Conservation (phyloP, 2,113 vertebrate genomes). For the Daphoenositta chrysoptera region DNA sequence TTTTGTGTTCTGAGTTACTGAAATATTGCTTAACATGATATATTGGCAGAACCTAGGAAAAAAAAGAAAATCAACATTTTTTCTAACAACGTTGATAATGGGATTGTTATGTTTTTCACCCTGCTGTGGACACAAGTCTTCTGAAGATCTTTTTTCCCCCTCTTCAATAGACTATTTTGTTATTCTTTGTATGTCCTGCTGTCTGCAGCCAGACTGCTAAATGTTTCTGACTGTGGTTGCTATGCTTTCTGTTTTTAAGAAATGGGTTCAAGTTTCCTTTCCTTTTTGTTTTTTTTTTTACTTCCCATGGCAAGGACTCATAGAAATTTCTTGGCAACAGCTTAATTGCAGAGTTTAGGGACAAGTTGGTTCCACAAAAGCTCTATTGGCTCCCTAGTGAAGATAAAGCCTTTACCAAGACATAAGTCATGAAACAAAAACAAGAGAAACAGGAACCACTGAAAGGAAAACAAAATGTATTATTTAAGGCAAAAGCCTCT, state of each 20-base stretch:
- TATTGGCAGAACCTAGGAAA: background rate
- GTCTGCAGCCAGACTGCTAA: slow-evolving; percentile 57
- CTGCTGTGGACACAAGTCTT: slow-evolving; percentile 47
- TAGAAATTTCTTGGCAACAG: slow-evolving; percentile 67
- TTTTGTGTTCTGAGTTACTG: background rate
- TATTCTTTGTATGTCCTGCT: slow-evolving; percentile 51
- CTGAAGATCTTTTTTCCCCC: background rate
- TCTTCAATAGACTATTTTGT: slow-evolving; percentile 52
- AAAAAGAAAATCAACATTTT: background rate
- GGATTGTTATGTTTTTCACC: slow-evolving; percentile 1
- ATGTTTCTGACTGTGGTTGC: slow-evolving; percentile 57
- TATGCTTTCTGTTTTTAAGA: slow-evolving; percentile 60
- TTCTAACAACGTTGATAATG: background rate
- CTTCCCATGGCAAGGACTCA: slow-evolving; percentile 57
- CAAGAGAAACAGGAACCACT: background rate
- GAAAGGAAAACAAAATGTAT: background rate
- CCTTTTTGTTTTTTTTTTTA: background rate
- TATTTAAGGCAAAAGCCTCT: background rate
- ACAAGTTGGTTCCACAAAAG: slow-evolving; percentile 42
- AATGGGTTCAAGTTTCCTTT: slow-evolving; percentile 26
- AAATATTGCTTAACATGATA: background rate
- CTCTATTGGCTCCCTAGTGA: slow-evolving; percentile 12
- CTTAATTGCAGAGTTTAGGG: slow-evolving; percentile 51
- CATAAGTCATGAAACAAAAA: slow-evolving; percentile 51
- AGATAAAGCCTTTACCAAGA: slow-evolving; percentile 26